Percentiles rank a stretch among this genome's conserved stretches.
phyloP scores from a whole-genome alignment of 2,797 vertebrate species.

The Pampus argenteus region DNA sequence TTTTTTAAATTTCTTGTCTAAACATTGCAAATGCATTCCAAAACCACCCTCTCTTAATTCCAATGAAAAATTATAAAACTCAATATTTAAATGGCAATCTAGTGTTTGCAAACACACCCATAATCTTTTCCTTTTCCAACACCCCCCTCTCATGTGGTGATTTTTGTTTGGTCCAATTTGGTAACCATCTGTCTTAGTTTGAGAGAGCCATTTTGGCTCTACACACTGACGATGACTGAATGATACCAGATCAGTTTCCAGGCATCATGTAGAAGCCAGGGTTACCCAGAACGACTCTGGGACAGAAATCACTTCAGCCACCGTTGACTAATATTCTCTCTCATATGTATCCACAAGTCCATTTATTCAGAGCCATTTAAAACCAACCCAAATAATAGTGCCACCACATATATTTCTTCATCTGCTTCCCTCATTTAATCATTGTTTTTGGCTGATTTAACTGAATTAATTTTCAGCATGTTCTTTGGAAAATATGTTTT shows the following conservation, averaged over 20 bases:
- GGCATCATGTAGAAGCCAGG: slow-evolving; percentile 8
- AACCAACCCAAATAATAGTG: slow-evolving; percentile 5
- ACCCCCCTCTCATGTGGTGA: no score
- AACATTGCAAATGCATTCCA: neutral
- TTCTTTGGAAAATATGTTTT: neutral
- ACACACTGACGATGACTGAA: slow-evolving; percentile 26
- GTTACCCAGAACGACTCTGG: slow-evolving; percentile 8
- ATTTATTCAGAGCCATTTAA: slow-evolving; percentile 19
- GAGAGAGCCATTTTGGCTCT: slow-evolving; percentile 41
- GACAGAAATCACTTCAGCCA: slow-evolving; percentile 18
- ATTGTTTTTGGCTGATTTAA: slow-evolving; percentile 12
- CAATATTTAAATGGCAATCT: slow-evolving; percentile 12
- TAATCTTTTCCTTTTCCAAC: slow-evolving; percentile 15
- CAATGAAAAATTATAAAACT: slow-evolving; percentile 5
- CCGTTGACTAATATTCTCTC: slow-evolving; percentile 21
- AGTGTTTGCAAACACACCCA: slow-evolving; percentile 26
- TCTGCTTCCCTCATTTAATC: slow-evolving; percentile 10
- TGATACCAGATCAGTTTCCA: slow-evolving; percentile 42
- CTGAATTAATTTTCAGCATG: neutral
- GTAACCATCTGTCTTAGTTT: slow-evolving; percentile 58
- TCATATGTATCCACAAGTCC: neutral
- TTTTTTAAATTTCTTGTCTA: neutral
- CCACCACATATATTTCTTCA: slow-evolving; percentile 3
- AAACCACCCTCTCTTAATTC: neutral
- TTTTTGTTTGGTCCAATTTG: slow-evolving; percentile 37